A percentile compares a stretch with the other conserved stretches of the same genome.
These are phyloP conservation scores for Aphidius ervi DNA, from an alignment of 1,140 invertebrate species.

Conservation along the genomic window DNA sequence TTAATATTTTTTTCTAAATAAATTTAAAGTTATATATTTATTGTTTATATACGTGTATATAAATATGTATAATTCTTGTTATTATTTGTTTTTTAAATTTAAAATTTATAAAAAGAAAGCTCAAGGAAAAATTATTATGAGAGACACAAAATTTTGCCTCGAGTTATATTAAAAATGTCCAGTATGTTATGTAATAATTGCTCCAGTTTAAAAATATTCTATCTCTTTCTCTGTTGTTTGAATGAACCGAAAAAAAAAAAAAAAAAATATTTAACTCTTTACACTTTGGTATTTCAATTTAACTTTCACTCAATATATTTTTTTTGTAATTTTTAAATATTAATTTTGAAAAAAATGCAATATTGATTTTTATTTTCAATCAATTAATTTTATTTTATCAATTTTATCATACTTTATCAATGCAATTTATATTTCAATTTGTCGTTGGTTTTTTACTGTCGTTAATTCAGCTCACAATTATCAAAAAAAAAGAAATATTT, in stretches of 20 bases:
- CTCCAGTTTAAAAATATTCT: slow-evolving; percentile 37
- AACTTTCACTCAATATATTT: slow-evolving; percentile 46
- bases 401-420: background rate
- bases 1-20: too few species aligned
- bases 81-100: too few species aligned
- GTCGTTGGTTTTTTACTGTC: slow-evolving; percentile 2
- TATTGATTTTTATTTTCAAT: too few species aligned
- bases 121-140: slow-evolving; percentile 9
- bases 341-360: too few species aligned
- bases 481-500: background rate
- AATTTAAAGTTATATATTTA: too few species aligned
- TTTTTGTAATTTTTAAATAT: slow-evolving; percentile 15
- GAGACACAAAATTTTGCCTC: slow-evolving; percentile 27
- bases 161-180: slow-evolving; percentile 31
- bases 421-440: background rate
- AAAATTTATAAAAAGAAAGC: too few species aligned
- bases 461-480: slow-evolving; percentile 15
- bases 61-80: too few species aligned
- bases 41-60: too few species aligned
- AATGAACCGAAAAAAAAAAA: slow-evolving; percentile 10
- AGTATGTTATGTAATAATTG: slow-evolving; percentile 41
- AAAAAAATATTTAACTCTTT: slow-evolving; percentile 3
- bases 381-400: background rate
- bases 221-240: background rate
- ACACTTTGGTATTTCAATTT: slow-evolving; percentile 39